Base-by-base conservation (phyloP, 2,113 vertebrate genomes). In the Indicator indicator region DNA sequence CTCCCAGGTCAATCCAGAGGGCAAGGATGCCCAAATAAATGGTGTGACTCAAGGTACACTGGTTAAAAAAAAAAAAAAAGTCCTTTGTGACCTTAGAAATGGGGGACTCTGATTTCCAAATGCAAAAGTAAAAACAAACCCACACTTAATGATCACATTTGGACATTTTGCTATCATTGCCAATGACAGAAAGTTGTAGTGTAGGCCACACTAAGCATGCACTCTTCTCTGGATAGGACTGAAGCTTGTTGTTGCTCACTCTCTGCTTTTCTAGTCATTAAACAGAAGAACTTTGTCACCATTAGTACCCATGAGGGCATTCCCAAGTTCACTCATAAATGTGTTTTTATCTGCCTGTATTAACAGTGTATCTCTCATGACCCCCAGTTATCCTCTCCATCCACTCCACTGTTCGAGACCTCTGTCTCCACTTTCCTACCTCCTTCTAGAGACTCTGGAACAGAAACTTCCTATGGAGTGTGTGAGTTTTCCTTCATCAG, bases 301-400 rank as follows among this genome's bases (percentile, higher is more conserved):
- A 2, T 63, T 83, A 69, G 36, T 27, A 44, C 11, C 44, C 44
- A 18, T 64, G 24, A 44, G 71, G 60, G 33, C 54, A 86, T 73
- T 89, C 82, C 83, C 56, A 78, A 83, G 50, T 72, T 80, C 79
- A 88, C 20, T 83, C n/a, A 74, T 76, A 76, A 83, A 73, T 50
- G 60, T 20, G 27, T 40, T 77, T 68, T 88, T 86, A 32, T 64
- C 60, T 1, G 0, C 54, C 58, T 89, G 15, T 86, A 83, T 80
- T 86, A 86, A 85, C 44, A 70, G 54, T 38, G 16, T 88, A 62
- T 90, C 42, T 91, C 65, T 91, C 76, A 46, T 89, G 88, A 72
- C 72, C 86, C 94, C 84, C 60, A 75, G 21, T 94, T 94, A 82
- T 79, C 67, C 86, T 95, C 54, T 91, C 77, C 56, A 65, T 88